Percentiles rank a stretch among this genome's conserved stretches.
Evolutionary conservation across 2,113 vertebrate genomes (phyloP).

Genomic region (Mastomys coucha): DNA sequence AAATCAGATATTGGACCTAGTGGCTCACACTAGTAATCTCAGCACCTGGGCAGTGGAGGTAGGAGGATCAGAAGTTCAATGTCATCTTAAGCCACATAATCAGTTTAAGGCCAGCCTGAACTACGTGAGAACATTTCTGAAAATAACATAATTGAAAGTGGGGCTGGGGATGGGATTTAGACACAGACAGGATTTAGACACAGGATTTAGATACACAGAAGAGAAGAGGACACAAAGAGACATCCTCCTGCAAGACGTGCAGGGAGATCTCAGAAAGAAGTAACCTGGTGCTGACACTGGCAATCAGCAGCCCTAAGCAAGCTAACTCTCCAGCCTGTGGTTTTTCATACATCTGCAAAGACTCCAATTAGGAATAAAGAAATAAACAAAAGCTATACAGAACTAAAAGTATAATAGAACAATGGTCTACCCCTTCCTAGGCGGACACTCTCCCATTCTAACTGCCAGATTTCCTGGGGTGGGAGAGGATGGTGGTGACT

Average conservation of each 20-base stretch:
- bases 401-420: background rate
- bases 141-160: background rate
- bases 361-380: background rate
- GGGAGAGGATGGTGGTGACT: background rate
- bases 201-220: background rate
- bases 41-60: background rate
- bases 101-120: background rate
- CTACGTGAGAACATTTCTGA: background rate
- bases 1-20: background rate
- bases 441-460: too few relatives aligned
- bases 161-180: background rate
- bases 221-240: background rate
- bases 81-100: background rate
- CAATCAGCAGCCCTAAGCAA: background rate
- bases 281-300: background rate
- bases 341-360: background rate
- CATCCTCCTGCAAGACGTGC: too few relatives aligned
- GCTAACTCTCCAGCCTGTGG: background rate
- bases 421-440: background rate
- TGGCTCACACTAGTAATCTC: background rate
- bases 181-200: background rate
- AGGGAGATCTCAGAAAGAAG: background rate
- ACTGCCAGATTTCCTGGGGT: background rate
- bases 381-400: background rate
- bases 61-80: background rate